These are phyloP conservation scores for Aegotheles bennettii DNA, from an alignment of 2,113 vertebrate species.

Conservation along the genomic window DNA sequence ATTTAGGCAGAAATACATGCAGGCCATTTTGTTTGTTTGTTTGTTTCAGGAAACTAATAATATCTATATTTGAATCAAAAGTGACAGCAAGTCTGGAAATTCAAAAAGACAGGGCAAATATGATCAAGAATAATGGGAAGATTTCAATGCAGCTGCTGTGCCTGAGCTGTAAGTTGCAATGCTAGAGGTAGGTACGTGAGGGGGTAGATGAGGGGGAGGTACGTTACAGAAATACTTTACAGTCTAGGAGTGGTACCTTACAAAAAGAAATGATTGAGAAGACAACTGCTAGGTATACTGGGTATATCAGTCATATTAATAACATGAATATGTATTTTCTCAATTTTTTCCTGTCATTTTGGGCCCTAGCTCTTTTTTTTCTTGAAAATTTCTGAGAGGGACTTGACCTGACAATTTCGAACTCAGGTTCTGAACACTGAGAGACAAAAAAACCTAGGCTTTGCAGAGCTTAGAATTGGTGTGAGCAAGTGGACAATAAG, in stretches of 20 bases:
- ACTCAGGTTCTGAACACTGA: neutral
- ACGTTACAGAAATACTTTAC: neutral
- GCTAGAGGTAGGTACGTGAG: accelerated
- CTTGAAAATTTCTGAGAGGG: neutral
- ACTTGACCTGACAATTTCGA: neutral
- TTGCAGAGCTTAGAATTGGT: neutral
- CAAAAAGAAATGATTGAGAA: neutral
- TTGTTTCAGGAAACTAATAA: neutral
- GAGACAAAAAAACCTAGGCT: neutral
- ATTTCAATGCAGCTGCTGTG: neutral
- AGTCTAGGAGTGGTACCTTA: neutral
- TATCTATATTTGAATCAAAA: neutral
- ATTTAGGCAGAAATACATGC: neutral
- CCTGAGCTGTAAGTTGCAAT: neutral
- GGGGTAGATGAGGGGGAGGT: no score
- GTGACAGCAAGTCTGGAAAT: neutral
- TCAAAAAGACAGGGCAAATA: neutral
- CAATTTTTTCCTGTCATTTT: neutral
- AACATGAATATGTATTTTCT: neutral
- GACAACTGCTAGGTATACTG: neutral
- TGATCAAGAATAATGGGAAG: neutral
- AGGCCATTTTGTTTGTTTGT: neutral
- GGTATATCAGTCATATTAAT: neutral
- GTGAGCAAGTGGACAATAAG: neutral
- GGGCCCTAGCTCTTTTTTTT: neutral